A percentile compares a stretch with the other conserved stretches of the same genome.
Evolutionary conservation across 2,113 vertebrate species (phyloP).

Genomic region (Sialia sialis): DNA sequence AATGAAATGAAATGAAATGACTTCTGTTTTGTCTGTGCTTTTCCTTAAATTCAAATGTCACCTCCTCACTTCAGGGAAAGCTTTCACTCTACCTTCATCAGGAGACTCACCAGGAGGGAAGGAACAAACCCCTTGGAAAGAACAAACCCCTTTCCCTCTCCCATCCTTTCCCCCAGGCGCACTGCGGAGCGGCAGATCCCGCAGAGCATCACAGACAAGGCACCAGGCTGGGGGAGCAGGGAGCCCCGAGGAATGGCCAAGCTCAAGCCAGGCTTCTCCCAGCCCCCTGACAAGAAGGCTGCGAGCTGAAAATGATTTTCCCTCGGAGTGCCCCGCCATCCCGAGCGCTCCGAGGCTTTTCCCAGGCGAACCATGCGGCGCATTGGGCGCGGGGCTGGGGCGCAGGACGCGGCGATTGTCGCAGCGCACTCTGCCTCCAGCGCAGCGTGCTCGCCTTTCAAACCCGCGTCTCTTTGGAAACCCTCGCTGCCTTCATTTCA

Average conservation of each 20-base stretch:
- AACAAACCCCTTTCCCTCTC: not conserved
- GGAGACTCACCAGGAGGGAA: not conserved
- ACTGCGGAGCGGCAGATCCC: not conserved
- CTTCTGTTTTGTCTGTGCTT: not conserved
- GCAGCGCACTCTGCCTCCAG: not conserved
- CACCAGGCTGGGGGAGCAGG: not conserved
- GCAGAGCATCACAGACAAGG: not conserved
- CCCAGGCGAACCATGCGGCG: not conserved
- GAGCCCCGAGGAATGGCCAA: not conserved
- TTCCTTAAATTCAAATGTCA: not conserved
- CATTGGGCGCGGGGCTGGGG: constrained; percentile 24
- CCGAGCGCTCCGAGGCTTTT: not conserved
- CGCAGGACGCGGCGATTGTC: not conserved
- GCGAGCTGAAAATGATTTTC: constrained; percentile 15
- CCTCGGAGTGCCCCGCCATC: not conserved
- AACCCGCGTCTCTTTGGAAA: constrained; percentile 50
- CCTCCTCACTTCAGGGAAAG: not conserved
- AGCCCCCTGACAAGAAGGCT: not conserved
- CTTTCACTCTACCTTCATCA: not conserved
- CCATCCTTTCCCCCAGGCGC: not conserved
- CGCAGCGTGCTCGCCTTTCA: constrained; percentile 37
- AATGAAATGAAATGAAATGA: not conserved
- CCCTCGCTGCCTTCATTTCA: not conserved
- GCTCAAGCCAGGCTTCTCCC: not conserved
- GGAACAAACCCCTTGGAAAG: not conserved